A percentile compares a stretch with the other conserved stretches of the same genome.
Conservation (phyloP, 2,113 vertebrate genomes). For the Shinisaurus crocodilurus region DNA sequence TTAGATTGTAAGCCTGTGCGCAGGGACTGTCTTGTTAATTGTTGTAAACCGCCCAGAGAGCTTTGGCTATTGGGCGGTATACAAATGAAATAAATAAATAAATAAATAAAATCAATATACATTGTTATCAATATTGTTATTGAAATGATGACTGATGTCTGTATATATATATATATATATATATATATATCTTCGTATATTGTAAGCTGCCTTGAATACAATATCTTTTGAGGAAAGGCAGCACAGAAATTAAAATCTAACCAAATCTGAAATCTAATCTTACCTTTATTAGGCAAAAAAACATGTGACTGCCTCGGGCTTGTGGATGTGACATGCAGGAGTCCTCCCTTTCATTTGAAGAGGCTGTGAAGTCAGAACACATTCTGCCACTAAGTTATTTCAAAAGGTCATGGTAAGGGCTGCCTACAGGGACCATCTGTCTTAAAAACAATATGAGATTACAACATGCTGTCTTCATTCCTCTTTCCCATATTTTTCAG, state of each 20-base stretch:
- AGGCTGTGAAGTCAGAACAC: background rate
- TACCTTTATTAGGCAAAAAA: background rate
- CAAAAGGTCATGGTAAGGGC: background rate
- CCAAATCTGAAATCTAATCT: background rate
- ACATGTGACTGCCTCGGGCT: background rate
- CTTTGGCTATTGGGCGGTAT: too few species aligned
- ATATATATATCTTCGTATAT: background rate
- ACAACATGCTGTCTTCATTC: constrained; percentile 27
- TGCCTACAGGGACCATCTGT: background rate
- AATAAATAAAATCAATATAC: too few species aligned
- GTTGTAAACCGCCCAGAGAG: too few species aligned
- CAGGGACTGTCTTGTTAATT: too few species aligned
- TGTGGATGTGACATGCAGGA: background rate
- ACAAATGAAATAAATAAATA: too few species aligned
- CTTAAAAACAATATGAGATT: constrained; percentile 1
- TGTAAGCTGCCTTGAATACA: background rate
- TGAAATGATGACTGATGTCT: background rate
- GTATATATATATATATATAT: background rate
- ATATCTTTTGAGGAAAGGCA: background rate
- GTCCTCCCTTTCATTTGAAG: background rate
- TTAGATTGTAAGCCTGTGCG: too few species aligned
- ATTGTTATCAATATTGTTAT: too few species aligned
- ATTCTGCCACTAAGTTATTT: background rate
- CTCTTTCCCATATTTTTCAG: constrained; percentile 15
- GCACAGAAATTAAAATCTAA: background rate